Evolutionary conservation across 2,797 vertebrate species (phyloP), one percentile per base, ranked within the genome.

Genomic region (Silurus aristotelis): DNA sequence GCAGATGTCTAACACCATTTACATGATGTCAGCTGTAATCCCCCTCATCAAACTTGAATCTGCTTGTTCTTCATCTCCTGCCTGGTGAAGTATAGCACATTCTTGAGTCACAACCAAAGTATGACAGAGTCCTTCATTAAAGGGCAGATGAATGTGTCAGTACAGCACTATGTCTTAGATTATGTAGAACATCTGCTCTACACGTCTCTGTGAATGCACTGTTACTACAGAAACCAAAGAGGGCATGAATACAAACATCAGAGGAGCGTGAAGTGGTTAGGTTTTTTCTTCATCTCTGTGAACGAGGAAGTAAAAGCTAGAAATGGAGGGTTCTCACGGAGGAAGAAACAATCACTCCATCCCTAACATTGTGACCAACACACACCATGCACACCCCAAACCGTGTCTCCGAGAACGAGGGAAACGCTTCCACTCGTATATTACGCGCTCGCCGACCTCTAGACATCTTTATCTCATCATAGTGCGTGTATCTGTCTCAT

Each of bases 261-360:
- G 48, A 52, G 10, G 48, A 52, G 48, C 48, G n/a, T 9, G 72
- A 17, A 1, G n/a, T 6, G 14, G n/a, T 56, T 75, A 1, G 13
- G n/a, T 9, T 8, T 80, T 80, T 61, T 64, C 22, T 15, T 64
- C 22, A 80, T 43, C 38, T 25, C 31, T 25, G 73, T 66, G 15
- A 84, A 46, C 43, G 55, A 52, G 76, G 76, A 31, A 61, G 58
- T 79, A 48, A 25, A 60, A 43, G 75, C n/a, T 84, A 67, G 25
- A 78, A 58, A 70, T 22, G 27, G 20, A 58, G 25, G 58, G 52
- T 10, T 3, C 19, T 56, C 10, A 19, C 9, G n/a, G 15, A 17
- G 27, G 63, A 78, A 78, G 66, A 68, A 67, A 67, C 25, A 52
- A 58, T 25, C 0, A 0, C 1, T 9, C 71, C 1, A 17, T 25